Percentiles rank a stretch among this genome's conserved stretches.
Conservation (phyloP, 2,113 vertebrate genomes). For the Abramis brama region DNA sequence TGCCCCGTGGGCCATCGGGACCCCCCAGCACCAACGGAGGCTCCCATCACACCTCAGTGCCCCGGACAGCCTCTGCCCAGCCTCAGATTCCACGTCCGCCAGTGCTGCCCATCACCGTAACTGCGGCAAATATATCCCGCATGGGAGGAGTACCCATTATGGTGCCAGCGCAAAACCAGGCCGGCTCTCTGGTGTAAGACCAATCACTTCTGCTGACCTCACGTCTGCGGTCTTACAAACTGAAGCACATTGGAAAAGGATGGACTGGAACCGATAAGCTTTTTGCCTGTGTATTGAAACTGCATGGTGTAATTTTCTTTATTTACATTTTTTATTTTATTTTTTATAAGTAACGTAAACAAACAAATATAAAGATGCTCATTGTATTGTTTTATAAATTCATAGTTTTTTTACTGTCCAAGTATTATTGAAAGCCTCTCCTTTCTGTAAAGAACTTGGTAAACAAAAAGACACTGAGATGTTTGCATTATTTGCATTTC, state of each 20-base stretch:
- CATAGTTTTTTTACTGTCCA: conserved; percentile 22
- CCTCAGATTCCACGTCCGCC: conserved; percentile 63
- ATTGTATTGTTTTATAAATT: conserved; percentile 62
- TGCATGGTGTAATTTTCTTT: conserved; percentile 55
- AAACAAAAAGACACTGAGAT: neutral
- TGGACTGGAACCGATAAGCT: neutral
- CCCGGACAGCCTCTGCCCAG: conserved; percentile 70
- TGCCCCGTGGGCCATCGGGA: conserved; percentile 50
- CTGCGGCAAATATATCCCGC: conserved; percentile 78
- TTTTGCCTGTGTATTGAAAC: conserved; percentile 26
- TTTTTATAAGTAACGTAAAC: conserved; percentile 53
- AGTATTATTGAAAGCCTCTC: conserved; percentile 32
- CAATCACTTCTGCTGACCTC: conserved; percentile 7
- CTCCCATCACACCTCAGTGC: conserved; percentile 65
- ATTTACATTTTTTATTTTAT: conserved; percentile 46
- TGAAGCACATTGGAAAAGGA: conserved; percentile 3
- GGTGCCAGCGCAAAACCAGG: conserved; percentile 88
- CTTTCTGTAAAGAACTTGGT: conserved; percentile 13
- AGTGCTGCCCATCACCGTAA: conserved; percentile 65
- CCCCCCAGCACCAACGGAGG: conserved; percentile 65
- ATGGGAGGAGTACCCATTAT: conserved; percentile 89
- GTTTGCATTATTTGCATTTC: neutral
- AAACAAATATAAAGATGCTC: conserved; percentile 59
- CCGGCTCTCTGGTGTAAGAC: conserved; percentile 86
- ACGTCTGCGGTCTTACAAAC: neutral